Evolutionary conservation across 1,140 invertebrate genomes (phyloP).

Genomic region (Scaptomyza graminum): DNA sequence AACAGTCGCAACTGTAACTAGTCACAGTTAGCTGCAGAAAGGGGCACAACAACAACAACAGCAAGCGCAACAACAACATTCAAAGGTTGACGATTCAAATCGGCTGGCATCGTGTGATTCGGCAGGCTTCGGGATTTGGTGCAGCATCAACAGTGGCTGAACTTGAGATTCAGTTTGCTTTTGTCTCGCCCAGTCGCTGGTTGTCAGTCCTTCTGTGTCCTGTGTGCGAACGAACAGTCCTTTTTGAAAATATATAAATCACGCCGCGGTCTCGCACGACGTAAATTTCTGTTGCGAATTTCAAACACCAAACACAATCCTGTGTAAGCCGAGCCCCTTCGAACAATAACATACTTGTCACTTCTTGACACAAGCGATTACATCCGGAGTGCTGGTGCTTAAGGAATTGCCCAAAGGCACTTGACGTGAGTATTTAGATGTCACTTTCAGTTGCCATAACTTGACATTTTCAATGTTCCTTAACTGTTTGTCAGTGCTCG

Average conservation of each 20-base stretch:
- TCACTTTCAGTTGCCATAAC: slow-evolving; percentile 7
- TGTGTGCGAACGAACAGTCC: background rate
- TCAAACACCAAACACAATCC: slow-evolving; percentile 6
- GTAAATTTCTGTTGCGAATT: slow-evolving; percentile 27
- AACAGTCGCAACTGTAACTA: background rate
- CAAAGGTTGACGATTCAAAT: background rate
- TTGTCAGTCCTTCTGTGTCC: slow-evolving; percentile 12
- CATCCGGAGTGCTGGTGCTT: background rate
- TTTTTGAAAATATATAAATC: background rate
- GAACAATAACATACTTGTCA: too few relatives aligned
- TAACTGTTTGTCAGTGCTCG: background rate
- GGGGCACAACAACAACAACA: too few relatives aligned
- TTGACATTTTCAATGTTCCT: slow-evolving; percentile 1
- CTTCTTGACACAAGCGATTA: background rate
- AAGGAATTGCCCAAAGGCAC: background rate
- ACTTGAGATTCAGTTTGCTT: slow-evolving; percentile 36
- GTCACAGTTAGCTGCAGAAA: background rate
- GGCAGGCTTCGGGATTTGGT: slow-evolving; percentile 24
- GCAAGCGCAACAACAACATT: too few relatives aligned
- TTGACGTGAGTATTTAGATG: slow-evolving; percentile 21
- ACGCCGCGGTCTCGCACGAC: background rate
- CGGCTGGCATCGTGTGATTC: slow-evolving; percentile 26
- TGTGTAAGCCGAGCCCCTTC: background rate
- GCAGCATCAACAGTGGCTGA: slow-evolving; percentile 29
- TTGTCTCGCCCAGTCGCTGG: slow-evolving; percentile 45